Evolutionary conservation across 2,888 invertebrate species (phyloP).

Genomic region (Agriopis leucophaearia): DNA sequence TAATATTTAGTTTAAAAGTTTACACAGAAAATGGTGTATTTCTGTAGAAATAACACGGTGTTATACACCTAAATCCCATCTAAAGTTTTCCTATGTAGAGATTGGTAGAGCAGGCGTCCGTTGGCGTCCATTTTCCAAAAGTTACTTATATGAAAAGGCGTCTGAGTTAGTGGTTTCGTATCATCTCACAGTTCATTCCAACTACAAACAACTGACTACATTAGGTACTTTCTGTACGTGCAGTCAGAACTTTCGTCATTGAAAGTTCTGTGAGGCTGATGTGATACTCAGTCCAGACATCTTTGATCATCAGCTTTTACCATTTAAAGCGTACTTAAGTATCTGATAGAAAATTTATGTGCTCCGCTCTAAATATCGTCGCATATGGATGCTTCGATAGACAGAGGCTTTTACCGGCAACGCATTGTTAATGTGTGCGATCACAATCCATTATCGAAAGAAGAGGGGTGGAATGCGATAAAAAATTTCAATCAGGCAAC

Average conservation of each 20-base stretch:
- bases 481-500: conserved; percentile 84
- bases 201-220: conserved; percentile 47
- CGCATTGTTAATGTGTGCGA: conserved; percentile 63
- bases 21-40: conserved; percentile 1
- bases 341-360: conserved; percentile 25
- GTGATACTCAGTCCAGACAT: conserved; percentile 30
- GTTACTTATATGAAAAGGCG: conserved; percentile 60
- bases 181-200: conserved; percentile 46
- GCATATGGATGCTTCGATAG: conserved; percentile 46
- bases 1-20: conserved; percentile 12
- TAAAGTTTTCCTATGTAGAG: conserved; percentile 59
- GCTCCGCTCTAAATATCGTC: conserved; percentile 4
- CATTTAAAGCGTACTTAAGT: conserved; percentile 9
- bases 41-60: conserved; percentile 43
- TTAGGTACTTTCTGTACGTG: conserved; percentile 34
- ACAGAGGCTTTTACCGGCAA: conserved; percentile 55
- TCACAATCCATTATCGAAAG: conserved; percentile 77
- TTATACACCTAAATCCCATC: conserved; percentile 54
- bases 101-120: conserved; percentile 48
- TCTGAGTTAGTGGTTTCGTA: conserved; percentile 53
- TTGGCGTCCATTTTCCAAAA: conserved; percentile 58
- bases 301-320: conserved; percentile 20
- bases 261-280: conserved; percentile 18
- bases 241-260: conserved; percentile 45
- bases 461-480: conserved; percentile 80